Evolutionary conservation across 2,888 invertebrate species (phyloP), one percentile per base, ranked within the genome.

Genomic region (Lycophotia porphyrea): DNA sequence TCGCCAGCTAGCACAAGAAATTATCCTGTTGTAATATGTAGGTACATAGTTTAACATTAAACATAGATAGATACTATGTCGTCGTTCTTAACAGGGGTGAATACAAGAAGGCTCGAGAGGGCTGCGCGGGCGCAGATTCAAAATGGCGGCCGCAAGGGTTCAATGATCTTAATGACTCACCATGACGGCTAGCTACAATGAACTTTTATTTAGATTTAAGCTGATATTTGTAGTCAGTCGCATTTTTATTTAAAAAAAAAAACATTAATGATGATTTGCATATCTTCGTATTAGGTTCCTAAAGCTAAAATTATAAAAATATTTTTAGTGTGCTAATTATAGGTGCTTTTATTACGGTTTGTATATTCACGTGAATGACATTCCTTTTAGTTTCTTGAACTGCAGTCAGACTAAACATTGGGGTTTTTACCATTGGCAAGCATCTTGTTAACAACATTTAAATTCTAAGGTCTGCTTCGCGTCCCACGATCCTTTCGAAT

Each of bases 81-180:
- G 24, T 66, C 27, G 39, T 47, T 74, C 67, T 9, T 67, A 44
- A n/a, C 67, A 73, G 85, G 87, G 87, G 78, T 88, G 84, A 84
- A 76, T 76, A 81, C 52, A 68, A 80, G 86, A 82, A 88, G 89
- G 88, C 81, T 86, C 68, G 76, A 75, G 88, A 89, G 89, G 90
- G 90, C 85, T 89, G 88, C 85, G 89, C 90, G 87, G 87, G 89
- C 92, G 90, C 87, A 78, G 83, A 78, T 84, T 85, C 91, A 93
- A 93, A 90, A 93, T 93, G 93, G 93, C 92, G 84, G 91, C 79
- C 88, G 87, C 82, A 85, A 84, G 86, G 90, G 95, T 93, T 95
- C 94, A 95, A 93, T 88, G 95, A 89, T 90, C 95, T 91, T 88
- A 89, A 91, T 95, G 95, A 95, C 91, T 95, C 95, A 95, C 90